Evolutionary conservation across 2,113 vertebrate species (phyloP), one percentile per base, ranked within the genome.

Genomic region (Telmatochromis sp.): DNA sequence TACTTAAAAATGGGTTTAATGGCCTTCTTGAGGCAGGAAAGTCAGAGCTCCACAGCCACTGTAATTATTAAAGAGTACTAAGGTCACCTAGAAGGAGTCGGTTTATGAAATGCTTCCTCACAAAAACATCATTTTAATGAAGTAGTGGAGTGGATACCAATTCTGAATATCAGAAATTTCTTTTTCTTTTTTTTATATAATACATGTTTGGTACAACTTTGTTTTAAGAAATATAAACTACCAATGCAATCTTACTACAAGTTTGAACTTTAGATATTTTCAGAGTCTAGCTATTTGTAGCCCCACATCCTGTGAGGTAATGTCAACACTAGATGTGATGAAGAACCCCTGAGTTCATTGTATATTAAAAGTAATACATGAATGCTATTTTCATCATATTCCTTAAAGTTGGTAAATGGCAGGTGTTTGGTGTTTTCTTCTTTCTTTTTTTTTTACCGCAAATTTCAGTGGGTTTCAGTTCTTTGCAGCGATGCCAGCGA

Each of bases 1-100:
- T 84, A 58, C 80, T 63, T 60, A 88, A 86, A 87, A 93, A 89
- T 85, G 68, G 81, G 54, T 91, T 94, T 94, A 95, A 96, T 94
- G 88, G 93, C 71, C 82, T 94, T 91, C 86, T 91, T 51, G 2
- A 86, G 93, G 93, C 83, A 45, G 81, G 71, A 81, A 63, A 83
- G 78, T 89, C 86, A 82, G 80, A 84, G 87, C 87, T 78, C 60
- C 80, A 75, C 80, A 92, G 91, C 92, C 83, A 86, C 53, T 81
- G 82, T 91, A 91, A 95, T 95, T 95, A 93, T 89, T 82, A 81
- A 85, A 71, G 5, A 80, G 89, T 85, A 78, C 85, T 82, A 92
- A 93, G 94, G 93, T 94, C 92, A 94, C 37, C 51, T 15, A 83
- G 60, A 83, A 55, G 63, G 42, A 85, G 60, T 63, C 26, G 51